A percentile compares a stretch with the other conserved stretches of the same genome.
Evolutionary conservation across 2,888 invertebrate genomes (phyloP).

Genomic region (Itoplectis maculator): DNA sequence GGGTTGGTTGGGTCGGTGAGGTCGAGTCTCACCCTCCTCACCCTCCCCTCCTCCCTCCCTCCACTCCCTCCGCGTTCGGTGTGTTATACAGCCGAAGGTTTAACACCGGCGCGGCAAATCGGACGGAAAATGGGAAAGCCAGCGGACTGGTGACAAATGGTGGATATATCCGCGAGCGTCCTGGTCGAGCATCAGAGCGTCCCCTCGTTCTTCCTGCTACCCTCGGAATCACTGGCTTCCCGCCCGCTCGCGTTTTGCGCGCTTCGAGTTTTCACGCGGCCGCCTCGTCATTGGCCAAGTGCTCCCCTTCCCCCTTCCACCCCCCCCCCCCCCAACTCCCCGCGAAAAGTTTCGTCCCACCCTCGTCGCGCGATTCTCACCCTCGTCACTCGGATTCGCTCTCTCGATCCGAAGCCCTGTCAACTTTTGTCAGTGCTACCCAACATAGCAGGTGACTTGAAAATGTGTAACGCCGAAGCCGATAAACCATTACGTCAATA

Average conservation of each 20-base stretch:
- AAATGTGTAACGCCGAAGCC: neutral
- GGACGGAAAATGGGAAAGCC: constrained; percentile 84
- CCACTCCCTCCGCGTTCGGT: too few relatives aligned
- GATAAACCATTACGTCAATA: neutral
- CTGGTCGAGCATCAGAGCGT: too few relatives aligned
- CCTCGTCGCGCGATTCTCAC: constrained; percentile 6
- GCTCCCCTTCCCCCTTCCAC: too few relatives aligned
- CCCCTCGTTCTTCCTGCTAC: constrained; percentile 40
- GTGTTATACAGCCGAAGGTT: constrained; percentile 72
- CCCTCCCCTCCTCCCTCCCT: too few relatives aligned
- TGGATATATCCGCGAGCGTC: constrained; percentile 73
- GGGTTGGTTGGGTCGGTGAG: constrained; percentile 56
- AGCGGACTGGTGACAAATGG: constrained; percentile 84
- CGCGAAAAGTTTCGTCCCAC: constrained; percentile 32
- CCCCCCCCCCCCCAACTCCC: neutral
- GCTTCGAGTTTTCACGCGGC: constrained; percentile 44
- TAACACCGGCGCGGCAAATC: constrained; percentile 81
- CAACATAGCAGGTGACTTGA: too few relatives aligned
- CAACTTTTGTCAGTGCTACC: too few relatives aligned
- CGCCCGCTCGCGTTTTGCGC: constrained; percentile 48
- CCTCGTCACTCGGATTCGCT: too few relatives aligned
- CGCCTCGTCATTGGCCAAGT: constrained; percentile 65
- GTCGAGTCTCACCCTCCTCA: too few relatives aligned
- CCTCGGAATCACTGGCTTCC: constrained; percentile 43
- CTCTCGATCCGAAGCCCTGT: too few relatives aligned